Percentiles rank a stretch among this genome's conserved stretches.
Conservation (phyloP, 2,888 invertebrate genomes). For the Salticus scenicus region DNA sequence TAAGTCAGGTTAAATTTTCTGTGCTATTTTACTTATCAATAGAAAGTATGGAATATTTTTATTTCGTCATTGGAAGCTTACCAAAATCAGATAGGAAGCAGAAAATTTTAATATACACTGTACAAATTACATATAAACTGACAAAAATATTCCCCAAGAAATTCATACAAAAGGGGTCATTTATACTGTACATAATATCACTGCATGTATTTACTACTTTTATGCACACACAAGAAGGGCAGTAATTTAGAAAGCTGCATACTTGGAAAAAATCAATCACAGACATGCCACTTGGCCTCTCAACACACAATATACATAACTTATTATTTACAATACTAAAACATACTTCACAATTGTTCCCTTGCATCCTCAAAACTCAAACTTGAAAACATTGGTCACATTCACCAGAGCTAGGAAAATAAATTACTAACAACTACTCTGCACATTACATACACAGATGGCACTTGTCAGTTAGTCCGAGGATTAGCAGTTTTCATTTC, state of each 20-base stretch:
- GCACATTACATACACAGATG: slow-evolving; percentile 50
- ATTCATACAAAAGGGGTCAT: slow-evolving; percentile 59
- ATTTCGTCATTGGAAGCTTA: slow-evolving; percentile 37
- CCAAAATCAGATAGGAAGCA: slow-evolving; percentile 53
- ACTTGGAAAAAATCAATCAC: slow-evolving; percentile 55
- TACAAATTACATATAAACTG: slow-evolving; percentile 64
- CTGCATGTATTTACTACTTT: slow-evolving; percentile 50
- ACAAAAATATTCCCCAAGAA: slow-evolving; percentile 66
- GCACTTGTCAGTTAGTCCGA: slow-evolving; percentile 62
- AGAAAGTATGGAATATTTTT: neutral
- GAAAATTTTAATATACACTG: slow-evolving; percentile 53
- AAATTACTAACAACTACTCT: slow-evolving; percentile 60
- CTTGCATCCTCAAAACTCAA: slow-evolving; percentile 45
- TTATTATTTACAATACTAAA: slow-evolving; percentile 51
- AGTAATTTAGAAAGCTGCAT: slow-evolving; percentile 59
- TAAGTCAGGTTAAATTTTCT: neutral
- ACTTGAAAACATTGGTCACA: slow-evolving; percentile 29
- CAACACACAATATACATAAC: slow-evolving; percentile 40
- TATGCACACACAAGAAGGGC: slow-evolving; percentile 52
- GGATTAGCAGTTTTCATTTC: slow-evolving; percentile 59
- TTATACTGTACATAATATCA: slow-evolving; percentile 66
- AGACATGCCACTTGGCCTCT: slow-evolving; percentile 55
- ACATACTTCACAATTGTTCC: slow-evolving; percentile 34
- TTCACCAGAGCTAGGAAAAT: slow-evolving; percentile 52
- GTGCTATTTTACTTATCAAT: neutral